These are phyloP conservation scores for Phoxinus phoxinus DNA, from an alignment of 2,113 vertebrate species.

Conservation along the genomic window DNA sequence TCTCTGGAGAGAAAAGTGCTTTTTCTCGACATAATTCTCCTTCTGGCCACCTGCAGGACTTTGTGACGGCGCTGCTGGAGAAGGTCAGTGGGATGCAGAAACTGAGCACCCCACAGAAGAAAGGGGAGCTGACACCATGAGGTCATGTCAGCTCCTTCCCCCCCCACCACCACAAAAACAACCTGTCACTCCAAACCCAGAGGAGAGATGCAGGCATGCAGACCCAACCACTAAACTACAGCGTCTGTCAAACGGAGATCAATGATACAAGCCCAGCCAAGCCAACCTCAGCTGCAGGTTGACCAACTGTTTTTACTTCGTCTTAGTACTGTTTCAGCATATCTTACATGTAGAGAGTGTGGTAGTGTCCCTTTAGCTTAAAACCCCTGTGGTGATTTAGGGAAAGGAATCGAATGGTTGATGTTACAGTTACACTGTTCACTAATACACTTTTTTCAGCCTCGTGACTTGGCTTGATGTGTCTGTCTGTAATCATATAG, in stretches of 20 bases:
- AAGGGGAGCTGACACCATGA: slow-evolving; percentile 66
- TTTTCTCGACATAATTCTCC: not conserved
- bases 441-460: slow-evolving; percentile 48
- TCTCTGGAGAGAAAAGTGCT: not conserved
- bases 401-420: slow-evolving; percentile 36
- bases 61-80: slow-evolving; percentile 79
- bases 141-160: slow-evolving; percentile 34
- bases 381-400: slow-evolving; percentile 38
- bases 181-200: slow-evolving; percentile 43
- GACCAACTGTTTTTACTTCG: slow-evolving; percentile 54
- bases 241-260: slow-evolving; percentile 49
- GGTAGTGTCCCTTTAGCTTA: slow-evolving; percentile 55
- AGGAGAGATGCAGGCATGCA: slow-evolving; percentile 39
- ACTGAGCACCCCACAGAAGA: slow-evolving; percentile 82
- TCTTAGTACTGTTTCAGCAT: slow-evolving; percentile 52
- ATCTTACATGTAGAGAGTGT: slow-evolving; percentile 55
- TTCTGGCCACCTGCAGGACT: slow-evolving; percentile 67
- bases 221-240: slow-evolving; percentile 47
- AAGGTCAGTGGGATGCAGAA: slow-evolving; percentile 85
- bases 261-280: slow-evolving; percentile 53
- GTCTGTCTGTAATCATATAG: slow-evolving; percentile 52
- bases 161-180: slow-evolving; percentile 48
- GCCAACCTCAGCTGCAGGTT: slow-evolving; percentile 59
- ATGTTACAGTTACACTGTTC: slow-evolving; percentile 42
- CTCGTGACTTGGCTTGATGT: slow-evolving; percentile 45